Conservation (phyloP, 2,888 invertebrate species). For the Antitype chi region DNA sequence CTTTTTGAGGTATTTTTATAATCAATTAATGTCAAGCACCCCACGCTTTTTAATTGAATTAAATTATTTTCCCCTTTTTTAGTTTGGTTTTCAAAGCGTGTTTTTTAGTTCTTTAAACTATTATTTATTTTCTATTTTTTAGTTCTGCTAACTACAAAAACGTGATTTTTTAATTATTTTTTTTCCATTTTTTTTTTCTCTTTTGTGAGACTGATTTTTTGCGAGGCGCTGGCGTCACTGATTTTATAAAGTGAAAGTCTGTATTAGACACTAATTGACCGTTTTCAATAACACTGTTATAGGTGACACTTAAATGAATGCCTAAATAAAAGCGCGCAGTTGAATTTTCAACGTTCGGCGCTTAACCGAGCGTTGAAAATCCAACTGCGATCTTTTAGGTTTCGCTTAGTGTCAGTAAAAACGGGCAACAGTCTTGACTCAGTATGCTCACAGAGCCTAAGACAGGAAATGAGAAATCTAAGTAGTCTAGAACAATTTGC, state of each 20-base stretch:
- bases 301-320: neutral
- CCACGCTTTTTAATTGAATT: no score
- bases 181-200: no score
- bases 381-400: neutral
- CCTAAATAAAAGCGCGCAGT: neutral
- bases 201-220: neutral
- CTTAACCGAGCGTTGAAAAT: neutral
- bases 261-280: neutral
- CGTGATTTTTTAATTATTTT: no score
- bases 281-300: neutral
- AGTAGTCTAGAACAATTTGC: conserved; percentile 27
- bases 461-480: conserved; percentile 27
- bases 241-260: neutral
- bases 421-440: neutral
- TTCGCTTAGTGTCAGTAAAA: neutral
- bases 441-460: neutral
- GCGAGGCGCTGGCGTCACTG: neutral
- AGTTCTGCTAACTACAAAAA: no score
- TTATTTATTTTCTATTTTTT: no score
- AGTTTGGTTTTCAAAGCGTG: no score
- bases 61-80: no score
- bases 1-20: no score
- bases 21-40: no score
- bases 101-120: no score
- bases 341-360: neutral